Evolutionary conservation across 2,113 vertebrate species (phyloP).

Genomic region (Zosterops borbonicus): DNA sequence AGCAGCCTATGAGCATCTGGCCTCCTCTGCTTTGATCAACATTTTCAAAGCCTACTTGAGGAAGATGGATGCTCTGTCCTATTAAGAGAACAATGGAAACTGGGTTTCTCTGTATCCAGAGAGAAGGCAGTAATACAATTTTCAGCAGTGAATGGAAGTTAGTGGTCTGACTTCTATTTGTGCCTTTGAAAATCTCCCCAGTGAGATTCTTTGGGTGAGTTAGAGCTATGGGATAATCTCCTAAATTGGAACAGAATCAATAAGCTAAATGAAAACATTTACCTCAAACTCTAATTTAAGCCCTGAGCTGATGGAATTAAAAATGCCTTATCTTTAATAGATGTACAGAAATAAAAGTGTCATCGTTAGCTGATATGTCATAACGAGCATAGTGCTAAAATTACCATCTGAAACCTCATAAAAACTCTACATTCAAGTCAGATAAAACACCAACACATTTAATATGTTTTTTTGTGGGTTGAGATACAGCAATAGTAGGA

Average conservation of each 20-base stretch:
- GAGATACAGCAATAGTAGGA: neutral
- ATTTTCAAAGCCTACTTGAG: slow-evolving; percentile 45
- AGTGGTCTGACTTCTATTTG: slow-evolving; percentile 4
- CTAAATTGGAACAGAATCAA: slow-evolving; percentile 48
- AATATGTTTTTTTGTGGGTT: neutral
- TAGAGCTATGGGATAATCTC: slow-evolving; percentile 23
- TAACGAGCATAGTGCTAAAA: neutral
- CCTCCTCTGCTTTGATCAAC: slow-evolving; percentile 29
- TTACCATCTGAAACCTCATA: neutral
- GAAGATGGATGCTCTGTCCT: slow-evolving; percentile 13
- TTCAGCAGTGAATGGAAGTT: slow-evolving; percentile 8
- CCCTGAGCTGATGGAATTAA: neutral
- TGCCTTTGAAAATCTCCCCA: slow-evolving; percentile 35
- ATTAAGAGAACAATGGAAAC: slow-evolving; percentile 36
- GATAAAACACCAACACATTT: neutral
- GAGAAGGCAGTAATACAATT: slow-evolving; percentile 19
- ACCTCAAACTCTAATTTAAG: slow-evolving; percentile 13
- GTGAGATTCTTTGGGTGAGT: slow-evolving; percentile 29
- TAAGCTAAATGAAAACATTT: slow-evolving; percentile 31
- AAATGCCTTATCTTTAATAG: neutral
- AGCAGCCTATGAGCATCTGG: neutral
- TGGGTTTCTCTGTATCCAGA: neutral
- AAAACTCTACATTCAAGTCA: neutral
- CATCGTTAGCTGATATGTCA: neutral
- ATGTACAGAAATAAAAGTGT: neutral